Evolutionary conservation across 2,113 vertebrate genomes (phyloP), one percentile per base, ranked within the genome.

Genomic region (Turdus rufiventris): DNA sequence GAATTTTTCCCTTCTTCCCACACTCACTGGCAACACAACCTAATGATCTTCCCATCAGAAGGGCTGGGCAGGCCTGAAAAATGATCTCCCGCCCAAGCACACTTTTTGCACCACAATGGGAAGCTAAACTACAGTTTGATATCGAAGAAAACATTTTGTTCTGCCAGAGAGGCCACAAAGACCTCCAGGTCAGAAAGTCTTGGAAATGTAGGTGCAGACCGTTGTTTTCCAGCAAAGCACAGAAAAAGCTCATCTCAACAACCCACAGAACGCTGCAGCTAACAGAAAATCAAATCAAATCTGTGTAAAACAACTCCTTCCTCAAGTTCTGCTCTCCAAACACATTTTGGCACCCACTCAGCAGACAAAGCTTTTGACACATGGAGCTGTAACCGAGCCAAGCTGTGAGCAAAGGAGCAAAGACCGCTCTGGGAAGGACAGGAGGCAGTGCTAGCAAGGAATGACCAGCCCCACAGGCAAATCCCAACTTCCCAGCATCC

Each of bases 71-170:
- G 53, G 70, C 74, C 70, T 76, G 31, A 82, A 14, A 53, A 89
- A 65, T 34, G 9, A 82, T 58, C 40, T 91, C 50, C 65, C 0
- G 0, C 34, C 34, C 1, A 0, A 79, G n/a, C 50, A 48, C 16
- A 5, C n/a, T 34, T 73, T 77, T 53, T 78, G 65, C 24, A 42
- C 25, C 60, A 66, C 88, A 73, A 29, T 42, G 62, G 48, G 75
- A 88, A 87, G 61, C 77, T 82, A 57, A 88, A 83, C 73, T 61
- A 21, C 2, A 6, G 57, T 85, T 78, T 78, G 65, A 47, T 81
- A 75, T 14, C 0, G 2, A 87, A 74, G 51, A 51, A 88, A 93
- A 91, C 82, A 80, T 34, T 85, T 72, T 93, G 88, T 88, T 66
- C 85, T 94, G 75, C 82, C 74, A 96, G 74, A 76, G 40, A 60